Conservation (phyloP, 2,113 vertebrate genomes). For the Scortum barcoo region DNA sequence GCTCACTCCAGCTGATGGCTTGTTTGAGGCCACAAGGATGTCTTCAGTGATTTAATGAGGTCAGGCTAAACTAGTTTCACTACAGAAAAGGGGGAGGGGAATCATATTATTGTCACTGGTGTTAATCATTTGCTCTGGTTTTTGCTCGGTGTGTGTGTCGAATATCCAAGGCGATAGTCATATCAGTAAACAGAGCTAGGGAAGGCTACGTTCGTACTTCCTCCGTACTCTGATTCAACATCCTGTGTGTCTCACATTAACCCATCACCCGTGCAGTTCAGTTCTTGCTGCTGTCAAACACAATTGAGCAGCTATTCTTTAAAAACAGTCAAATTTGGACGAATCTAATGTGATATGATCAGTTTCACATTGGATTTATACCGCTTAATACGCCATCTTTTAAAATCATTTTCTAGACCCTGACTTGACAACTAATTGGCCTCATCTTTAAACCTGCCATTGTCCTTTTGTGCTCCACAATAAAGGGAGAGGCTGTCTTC, state of each 20-base stretch:
- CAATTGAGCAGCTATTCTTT: neutral
- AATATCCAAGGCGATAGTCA: slow-evolving; percentile 13
- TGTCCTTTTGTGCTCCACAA: slow-evolving; percentile 66
- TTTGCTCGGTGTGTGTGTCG: neutral
- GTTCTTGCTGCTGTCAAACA: neutral
- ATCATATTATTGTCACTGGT: slow-evolving; percentile 50
- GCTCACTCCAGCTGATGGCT: slow-evolving; percentile 48
- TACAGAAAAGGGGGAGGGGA: slow-evolving; percentile 53
- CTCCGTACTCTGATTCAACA: slow-evolving; percentile 28
- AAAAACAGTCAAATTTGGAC: neutral
- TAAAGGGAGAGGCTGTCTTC: slow-evolving; percentile 72
- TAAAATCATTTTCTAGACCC: slow-evolving; percentile 1
- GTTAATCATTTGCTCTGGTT: slow-evolving; percentile 59
- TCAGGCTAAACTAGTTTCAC: slow-evolving; percentile 76
- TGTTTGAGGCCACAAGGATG: slow-evolving; percentile 66
- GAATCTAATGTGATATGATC: neutral
- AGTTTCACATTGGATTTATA: neutral
- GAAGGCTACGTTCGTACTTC: slow-evolving; percentile 10
- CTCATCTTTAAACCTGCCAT: slow-evolving; percentile 29
- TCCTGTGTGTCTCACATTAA: neutral
- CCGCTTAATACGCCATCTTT: neutral
- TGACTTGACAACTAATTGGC: slow-evolving; percentile 3
- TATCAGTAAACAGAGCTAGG: neutral
- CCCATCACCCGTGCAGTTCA: neutral
- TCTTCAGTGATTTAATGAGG: slow-evolving; percentile 76